Percentiles rank a stretch among this genome's conserved stretches.
Conservation (phyloP, 2,797 vertebrate species). For the Coluber constrictor region DNA sequence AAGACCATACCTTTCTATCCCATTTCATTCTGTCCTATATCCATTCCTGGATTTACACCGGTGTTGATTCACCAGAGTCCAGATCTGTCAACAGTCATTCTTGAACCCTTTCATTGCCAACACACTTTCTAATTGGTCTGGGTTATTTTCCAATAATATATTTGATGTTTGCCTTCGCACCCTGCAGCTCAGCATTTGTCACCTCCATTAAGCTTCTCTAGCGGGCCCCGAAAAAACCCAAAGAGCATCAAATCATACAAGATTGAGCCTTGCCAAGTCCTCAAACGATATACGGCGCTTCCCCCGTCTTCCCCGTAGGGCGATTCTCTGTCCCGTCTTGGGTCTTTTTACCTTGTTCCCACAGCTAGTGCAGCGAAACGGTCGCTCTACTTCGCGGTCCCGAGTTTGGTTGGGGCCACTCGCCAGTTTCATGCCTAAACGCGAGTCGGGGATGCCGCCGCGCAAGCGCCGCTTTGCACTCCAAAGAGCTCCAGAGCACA, state of each 20-base stretch:
- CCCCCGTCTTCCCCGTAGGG: neutral
- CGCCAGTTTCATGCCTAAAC: slow-evolving; percentile 21
- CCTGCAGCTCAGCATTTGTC: neutral
- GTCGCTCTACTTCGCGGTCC: neutral
- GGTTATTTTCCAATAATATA: neutral
- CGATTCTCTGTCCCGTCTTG: too few species aligned
- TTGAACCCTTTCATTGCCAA: neutral
- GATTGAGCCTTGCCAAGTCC: neutral
- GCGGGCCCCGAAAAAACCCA: neutral
- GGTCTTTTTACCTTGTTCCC: neutral
- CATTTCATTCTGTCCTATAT: neutral
- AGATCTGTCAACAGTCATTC: neutral
- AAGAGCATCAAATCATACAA: neutral
- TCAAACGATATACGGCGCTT: neutral
- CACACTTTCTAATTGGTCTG: neutral
- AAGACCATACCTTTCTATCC: neutral
- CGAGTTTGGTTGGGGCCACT: neutral
- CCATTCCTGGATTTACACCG: neutral
- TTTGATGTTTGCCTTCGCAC: neutral
- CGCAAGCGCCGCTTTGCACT: neutral
- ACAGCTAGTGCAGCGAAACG: neutral
- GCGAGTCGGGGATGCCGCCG: too few species aligned
- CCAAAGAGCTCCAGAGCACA: neutral
- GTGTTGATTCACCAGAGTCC: neutral
- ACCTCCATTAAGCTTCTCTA: neutral